phyloP scores from a whole-genome alignment of 2,888 invertebrate genomes.

The Heliconius sara region DNA sequence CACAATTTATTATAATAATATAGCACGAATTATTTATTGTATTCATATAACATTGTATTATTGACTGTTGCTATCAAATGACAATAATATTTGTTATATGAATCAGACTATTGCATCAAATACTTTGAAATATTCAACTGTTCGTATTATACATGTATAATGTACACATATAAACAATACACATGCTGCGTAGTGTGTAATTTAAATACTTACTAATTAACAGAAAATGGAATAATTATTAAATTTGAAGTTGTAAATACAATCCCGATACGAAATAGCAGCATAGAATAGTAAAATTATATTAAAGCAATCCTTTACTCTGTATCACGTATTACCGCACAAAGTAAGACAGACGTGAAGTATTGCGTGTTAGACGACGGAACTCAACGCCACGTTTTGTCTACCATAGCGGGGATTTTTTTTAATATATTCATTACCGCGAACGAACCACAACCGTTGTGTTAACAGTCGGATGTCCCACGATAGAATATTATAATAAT shows the following conservation, averaged over 20 bases:
- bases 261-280: too few species aligned
- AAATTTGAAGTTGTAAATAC: not conserved
- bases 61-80: slow-evolving; percentile 1
- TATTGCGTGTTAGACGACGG: too few species aligned
- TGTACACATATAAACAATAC: not conserved
- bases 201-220: not conserved
- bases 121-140: not conserved
- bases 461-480: too few species aligned
- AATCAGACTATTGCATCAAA: not conserved
- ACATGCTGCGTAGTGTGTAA: not conserved
- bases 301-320: not conserved
- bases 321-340: not conserved
- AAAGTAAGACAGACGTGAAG: not conserved
- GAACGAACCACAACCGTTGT: too few species aligned
- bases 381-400: too few species aligned
- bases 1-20: not conserved
- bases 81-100: slow-evolving; percentile 4
- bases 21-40: not conserved
- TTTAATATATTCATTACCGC: too few species aligned
- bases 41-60: not conserved
- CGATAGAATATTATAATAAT: too few species aligned
- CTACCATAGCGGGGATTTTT: too few species aligned
- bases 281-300: too few species aligned
- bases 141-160: not conserved
- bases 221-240: not conserved